Evolutionary conservation across 2,888 invertebrate species (phyloP).

Genomic region (Choreutis nemorana): DNA sequence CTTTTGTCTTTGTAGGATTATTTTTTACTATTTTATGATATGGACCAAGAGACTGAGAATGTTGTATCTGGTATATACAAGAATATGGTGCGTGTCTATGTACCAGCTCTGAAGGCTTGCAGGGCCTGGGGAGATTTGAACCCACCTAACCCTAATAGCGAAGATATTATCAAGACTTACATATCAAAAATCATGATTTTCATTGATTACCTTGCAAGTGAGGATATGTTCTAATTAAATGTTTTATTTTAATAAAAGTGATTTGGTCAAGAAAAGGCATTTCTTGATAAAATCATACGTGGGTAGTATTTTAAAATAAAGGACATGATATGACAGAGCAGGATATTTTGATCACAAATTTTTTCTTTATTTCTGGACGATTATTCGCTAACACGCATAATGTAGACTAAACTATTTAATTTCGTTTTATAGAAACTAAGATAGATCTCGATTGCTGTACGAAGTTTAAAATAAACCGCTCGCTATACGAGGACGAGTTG

Average conservation of each 20-base stretch:
- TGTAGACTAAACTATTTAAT: neutral
- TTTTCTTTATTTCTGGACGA: neutral
- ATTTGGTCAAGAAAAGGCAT: neutral
- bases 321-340: neutral
- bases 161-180: slow-evolving; percentile 38
- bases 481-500: slow-evolving; percentile 66
- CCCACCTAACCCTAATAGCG: slow-evolving; percentile 50
- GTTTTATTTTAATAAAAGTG: neutral
- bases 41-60: slow-evolving; percentile 42
- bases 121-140: slow-evolving; percentile 53
- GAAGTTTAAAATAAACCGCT: slow-evolving; percentile 66
- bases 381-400: neutral
- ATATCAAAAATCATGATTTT: slow-evolving; percentile 50
- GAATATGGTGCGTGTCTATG: slow-evolving; percentile 31
- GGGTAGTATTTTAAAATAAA: neutral
- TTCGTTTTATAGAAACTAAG: slow-evolving; percentile 64
- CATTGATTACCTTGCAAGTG: slow-evolving; percentile 50
- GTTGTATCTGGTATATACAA: slow-evolving; percentile 50
- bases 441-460: slow-evolving; percentile 70
- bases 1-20: slow-evolving; percentile 33
- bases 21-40: slow-evolving; percentile 33
- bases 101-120: slow-evolving; percentile 37
- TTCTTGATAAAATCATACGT: neutral
- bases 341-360: neutral
- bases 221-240: no score